phyloP scores from a whole-genome alignment of 2,797 vertebrate species.

The Channa striata region DNA sequence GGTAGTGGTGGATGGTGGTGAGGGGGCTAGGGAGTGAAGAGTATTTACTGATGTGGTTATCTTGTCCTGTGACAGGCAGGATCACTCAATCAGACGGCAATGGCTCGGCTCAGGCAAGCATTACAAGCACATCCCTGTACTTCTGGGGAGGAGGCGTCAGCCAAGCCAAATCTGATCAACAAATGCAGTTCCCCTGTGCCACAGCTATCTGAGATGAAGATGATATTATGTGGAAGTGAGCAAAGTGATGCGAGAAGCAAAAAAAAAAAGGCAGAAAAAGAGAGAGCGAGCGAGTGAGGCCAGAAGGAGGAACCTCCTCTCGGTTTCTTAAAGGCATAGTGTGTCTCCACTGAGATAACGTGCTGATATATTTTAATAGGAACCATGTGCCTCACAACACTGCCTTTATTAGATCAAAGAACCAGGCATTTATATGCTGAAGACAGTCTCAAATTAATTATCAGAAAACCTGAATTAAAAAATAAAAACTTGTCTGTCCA shows the following conservation, averaged over 20 bases:
- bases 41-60: constrained; percentile 98
- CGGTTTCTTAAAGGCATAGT: constrained; percentile 71
- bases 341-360: constrained; percentile 66
- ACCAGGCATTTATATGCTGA: constrained; percentile 58
- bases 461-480: constrained; percentile 64
- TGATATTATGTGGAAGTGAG: constrained; percentile 95
- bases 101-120: constrained; percentile 82
- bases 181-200: constrained; percentile 93
- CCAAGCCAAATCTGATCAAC: constrained; percentile 97
- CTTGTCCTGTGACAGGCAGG: constrained; percentile 95
- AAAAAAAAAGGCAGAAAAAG: constrained; percentile 42
- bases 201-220: constrained; percentile 96
- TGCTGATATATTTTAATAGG: constrained; percentile 57
- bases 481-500: constrained; percentile 56
- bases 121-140: constrained; percentile 88
- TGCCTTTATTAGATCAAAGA: constrained; percentile 68
- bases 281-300: constrained; percentile 73
- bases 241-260: constrained; percentile 88
- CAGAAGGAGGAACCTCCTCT: constrained; percentile 85
- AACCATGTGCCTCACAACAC: constrained; percentile 49
- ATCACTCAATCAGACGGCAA: constrained; percentile 93
- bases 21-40: constrained; percentile 84
- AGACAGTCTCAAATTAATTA: constrained; percentile 69
- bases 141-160: constrained; percentile 90
- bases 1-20: constrained; percentile 83